Base-by-base conservation (phyloP, 2,113 vertebrate species). In the Callospermophilus lateralis region DNA sequence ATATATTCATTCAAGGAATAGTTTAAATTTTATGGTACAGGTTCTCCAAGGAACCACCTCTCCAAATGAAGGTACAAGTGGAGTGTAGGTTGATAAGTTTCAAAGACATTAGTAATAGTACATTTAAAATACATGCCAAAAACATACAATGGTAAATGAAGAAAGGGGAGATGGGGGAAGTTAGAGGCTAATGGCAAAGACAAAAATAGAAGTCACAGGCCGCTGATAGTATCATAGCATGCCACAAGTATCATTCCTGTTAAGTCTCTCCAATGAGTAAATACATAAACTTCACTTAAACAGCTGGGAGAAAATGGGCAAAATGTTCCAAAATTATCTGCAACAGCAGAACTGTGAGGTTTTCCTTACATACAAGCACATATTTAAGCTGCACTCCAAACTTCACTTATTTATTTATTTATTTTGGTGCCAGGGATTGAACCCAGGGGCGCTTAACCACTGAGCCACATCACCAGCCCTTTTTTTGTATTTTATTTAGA, bases 61-160 rank as follows among this genome's bases (percentile, higher is more conserved):
- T 95, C 93, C 63, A 72, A 96, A 96, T 78, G 81, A 93, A 48
- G 70, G 58, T 73, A 91, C 20, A 94, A 88, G 24, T 22, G 1
- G 85, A 39, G 95, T 97, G 94, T 13, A 58, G 96, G 88, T 77
- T 81, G 94, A 97, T 68, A 96, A 94, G 95, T 98, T 95, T 98
- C 96, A 95, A 96, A 94, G 96, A 97, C 83, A 58, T 73, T 34
- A 93, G 97, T 93, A 90, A 63, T 19, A 63, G 81, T 42, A 90
- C 81, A 84, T 28, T 77, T 92, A 87, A 92, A 87, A 89, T 42
- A 72, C 79, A 74, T 92, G 96, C 85, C 91, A 95, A 63, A 89
- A 13, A 97, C 77, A 97, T 28, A 85, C 58, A 76, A 65, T 73
- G 88, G 94, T 86, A 81, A 97, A 77, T 77, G 85, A 96, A 95